These are phyloP conservation scores for Phortica okadai DNA, from an alignment of 2,888 invertebrate genomes.

Conservation along the genomic window DNA sequence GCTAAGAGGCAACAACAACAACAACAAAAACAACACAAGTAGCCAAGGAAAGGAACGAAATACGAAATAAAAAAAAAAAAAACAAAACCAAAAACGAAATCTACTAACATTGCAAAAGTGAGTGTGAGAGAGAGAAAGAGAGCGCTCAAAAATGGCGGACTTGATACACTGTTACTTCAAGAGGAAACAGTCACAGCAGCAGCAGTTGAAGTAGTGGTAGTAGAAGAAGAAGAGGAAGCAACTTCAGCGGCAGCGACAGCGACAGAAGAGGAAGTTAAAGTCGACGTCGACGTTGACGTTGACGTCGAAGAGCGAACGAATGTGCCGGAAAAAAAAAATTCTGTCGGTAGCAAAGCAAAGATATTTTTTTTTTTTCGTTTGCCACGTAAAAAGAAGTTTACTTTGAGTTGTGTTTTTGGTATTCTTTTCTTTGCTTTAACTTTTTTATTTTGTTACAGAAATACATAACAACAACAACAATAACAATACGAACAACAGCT, in stretches of 20 bases:
- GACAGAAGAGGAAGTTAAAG: conserved; percentile 40
- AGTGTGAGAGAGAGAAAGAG: conserved; percentile 37
- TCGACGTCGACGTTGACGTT: conserved; percentile 31
- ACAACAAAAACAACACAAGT: conserved; percentile 24
- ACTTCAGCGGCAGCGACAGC: not conserved
- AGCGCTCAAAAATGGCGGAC: conserved; percentile 33
- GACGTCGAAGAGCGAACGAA: not conserved
- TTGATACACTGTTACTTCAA: not conserved
- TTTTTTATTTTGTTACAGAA: conserved; percentile 63
- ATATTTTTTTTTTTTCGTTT: not conserved
- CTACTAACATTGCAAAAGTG: too few relatives aligned
- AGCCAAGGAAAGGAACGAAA: not conserved
- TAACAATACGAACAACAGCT: not conserved
- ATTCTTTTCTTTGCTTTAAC: conserved; percentile 13
- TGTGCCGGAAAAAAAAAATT: not conserved
- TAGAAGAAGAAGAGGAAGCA: not conserved
- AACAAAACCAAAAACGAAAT: conserved; percentile 46
- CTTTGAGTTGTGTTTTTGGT: not conserved
- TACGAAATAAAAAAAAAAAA: conserved; percentile 46
- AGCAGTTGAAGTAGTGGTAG: not conserved
- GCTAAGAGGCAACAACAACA: not conserved
- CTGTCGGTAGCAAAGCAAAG: not conserved
- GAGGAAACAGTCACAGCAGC: conserved; percentile 4
- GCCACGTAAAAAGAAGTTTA: conserved; percentile 8
- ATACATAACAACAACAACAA: conserved; percentile 57